These are phyloP conservation scores for Nothoprocta perdicaria DNA, from an alignment of 2,113 vertebrate species.

Conservation along the genomic window DNA sequence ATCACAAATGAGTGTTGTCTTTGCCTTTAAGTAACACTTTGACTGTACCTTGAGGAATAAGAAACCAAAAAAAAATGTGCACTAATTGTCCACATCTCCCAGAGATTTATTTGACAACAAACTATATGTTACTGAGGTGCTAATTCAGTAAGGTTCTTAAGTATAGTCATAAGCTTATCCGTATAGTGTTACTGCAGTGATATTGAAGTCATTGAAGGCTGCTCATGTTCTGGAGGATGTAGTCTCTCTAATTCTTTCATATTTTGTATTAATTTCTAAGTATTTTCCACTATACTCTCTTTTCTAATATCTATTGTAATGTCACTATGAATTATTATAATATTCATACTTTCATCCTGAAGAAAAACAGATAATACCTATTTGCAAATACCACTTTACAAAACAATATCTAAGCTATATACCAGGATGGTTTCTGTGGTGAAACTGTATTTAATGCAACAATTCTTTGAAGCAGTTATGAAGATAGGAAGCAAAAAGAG, in stretches of 20 bases:
- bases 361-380: neutral
- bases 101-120: conserved; percentile 10
- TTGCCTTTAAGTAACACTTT: neutral
- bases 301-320: neutral
- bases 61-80: neutral
- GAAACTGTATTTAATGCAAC: neutral
- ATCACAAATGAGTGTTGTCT: neutral
- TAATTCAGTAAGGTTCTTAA: neutral
- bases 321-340: neutral
- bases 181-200: neutral
- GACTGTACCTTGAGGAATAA: conserved; percentile 17
- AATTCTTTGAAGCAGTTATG: neutral
- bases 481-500: neutral
- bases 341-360: neutral
- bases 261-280: neutral
- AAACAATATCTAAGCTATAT: neutral
- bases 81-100: neutral
- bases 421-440: neutral
- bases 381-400: neutral
- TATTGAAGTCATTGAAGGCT: neutral
- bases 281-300: neutral
- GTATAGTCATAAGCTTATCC: neutral
- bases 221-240: neutral
- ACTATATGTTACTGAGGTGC: neutral
- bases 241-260: neutral